Conservation (phyloP, 2,888 invertebrate genomes). For the Sphaerophoria rueppellii region DNA sequence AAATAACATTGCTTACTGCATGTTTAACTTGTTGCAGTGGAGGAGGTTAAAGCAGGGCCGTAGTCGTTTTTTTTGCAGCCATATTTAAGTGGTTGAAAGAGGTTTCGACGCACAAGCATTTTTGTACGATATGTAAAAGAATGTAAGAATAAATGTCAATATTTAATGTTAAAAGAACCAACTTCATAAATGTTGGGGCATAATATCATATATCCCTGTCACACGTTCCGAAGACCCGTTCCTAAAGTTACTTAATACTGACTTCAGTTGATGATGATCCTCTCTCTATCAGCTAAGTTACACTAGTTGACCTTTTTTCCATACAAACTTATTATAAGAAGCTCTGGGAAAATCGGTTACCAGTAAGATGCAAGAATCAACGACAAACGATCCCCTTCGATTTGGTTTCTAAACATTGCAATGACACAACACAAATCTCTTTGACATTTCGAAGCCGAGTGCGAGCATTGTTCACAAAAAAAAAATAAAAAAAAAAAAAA, state of each 20-base stretch:
- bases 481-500: background rate
- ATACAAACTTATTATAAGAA: background rate
- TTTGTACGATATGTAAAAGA: too few relatives aligned
- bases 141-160: too few relatives aligned
- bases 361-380: slow-evolving; percentile 8
- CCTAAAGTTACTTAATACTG: slow-evolving; percentile 50
- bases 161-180: too few relatives aligned
- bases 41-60: background rate
- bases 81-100: background rate
- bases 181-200: too few relatives aligned
- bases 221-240: too few relatives aligned
- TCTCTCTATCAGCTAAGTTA: background rate
- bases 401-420: slow-evolving; percentile 21
- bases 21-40: background rate
- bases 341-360: slow-evolving; percentile 58
- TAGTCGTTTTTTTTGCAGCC: background rate
- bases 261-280: slow-evolving; percentile 32
- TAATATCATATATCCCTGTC: too few relatives aligned
- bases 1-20: background rate
- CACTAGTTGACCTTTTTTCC: slow-evolving; percentile 66
- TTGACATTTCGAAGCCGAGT: slow-evolving; percentile 60
- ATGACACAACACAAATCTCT: slow-evolving; percentile 69
- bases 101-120: background rate
- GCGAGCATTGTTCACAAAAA: slow-evolving; percentile 15
- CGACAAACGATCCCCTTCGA: slow-evolving; percentile 49